phyloP scores from a whole-genome alignment of 2,113 vertebrate genomes.

The Aldabrachelys gigantea region DNA sequence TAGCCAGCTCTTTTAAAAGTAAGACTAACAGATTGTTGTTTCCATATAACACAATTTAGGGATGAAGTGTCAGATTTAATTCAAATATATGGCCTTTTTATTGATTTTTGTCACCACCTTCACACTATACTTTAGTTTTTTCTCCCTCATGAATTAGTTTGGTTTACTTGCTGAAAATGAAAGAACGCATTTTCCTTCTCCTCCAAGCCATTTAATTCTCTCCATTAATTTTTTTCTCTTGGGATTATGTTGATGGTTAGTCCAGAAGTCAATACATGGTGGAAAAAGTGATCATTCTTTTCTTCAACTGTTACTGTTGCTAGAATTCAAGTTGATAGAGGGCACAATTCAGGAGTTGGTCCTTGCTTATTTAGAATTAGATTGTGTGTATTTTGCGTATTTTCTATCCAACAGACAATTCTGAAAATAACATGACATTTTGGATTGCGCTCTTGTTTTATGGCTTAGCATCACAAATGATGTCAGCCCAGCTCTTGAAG shows the following conservation, averaged over 20 bases:
- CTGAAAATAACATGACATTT: neutral
- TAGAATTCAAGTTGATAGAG: neutral
- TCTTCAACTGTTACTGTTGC: neutral
- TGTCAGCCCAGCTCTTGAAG: neutral
- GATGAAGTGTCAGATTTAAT: neutral
- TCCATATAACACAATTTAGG: rapidly evolving
- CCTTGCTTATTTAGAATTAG: neutral
- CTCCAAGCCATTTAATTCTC: neutral
- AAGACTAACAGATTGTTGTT: neutral
- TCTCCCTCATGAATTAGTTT: neutral
- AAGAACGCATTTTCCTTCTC: neutral
- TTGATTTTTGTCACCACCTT: neutral
- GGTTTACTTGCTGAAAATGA: neutral
- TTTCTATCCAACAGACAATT: neutral
- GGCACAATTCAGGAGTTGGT: rapidly evolving
- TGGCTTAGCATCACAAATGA: neutral
- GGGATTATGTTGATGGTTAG: neutral
- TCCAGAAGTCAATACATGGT: rapidly evolving
- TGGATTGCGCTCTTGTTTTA: neutral
- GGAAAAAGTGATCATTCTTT: neutral
- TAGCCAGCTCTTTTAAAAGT: neutral
- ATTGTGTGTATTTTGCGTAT: neutral
- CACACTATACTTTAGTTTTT: neutral
- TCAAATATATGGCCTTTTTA: neutral
- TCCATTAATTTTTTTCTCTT: neutral